Evolutionary conservation across 2,113 vertebrate species (phyloP).

Genomic region (Erythrolamprus reginae): DNA sequence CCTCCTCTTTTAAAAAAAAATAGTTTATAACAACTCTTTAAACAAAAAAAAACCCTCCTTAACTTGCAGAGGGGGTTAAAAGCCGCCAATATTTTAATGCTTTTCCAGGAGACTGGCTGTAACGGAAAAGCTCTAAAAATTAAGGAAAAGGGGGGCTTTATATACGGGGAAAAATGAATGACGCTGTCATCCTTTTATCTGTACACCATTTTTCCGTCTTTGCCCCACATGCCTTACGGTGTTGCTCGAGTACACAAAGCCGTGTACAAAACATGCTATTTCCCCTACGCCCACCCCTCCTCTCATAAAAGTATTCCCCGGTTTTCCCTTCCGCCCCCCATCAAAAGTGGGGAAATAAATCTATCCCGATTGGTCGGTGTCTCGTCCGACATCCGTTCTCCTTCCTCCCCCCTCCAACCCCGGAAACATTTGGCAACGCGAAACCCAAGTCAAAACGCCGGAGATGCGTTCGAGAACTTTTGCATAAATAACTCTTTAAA

Average conservation of each 20-base stretch:
- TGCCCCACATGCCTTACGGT: slow-evolving; percentile 70
- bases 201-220: slow-evolving; percentile 60
- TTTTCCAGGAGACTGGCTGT: slow-evolving; percentile 70
- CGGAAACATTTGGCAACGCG: slow-evolving; percentile 71
- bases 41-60: slow-evolving; percentile 58
- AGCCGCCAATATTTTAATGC: slow-evolving; percentile 67
- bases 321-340: slow-evolving; percentile 49
- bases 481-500: slow-evolving; percentile 93
- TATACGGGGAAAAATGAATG: slow-evolving; percentile 66
- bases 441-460: slow-evolving; percentile 71
- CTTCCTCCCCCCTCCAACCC: slow-evolving; percentile 22
- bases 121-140: slow-evolving; percentile 58
- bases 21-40: slow-evolving; percentile 67
- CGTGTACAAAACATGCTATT: slow-evolving; percentile 73
- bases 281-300: fast-evolving
- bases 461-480: slow-evolving; percentile 83
- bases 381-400: slow-evolving; percentile 65
- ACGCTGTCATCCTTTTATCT: slow-evolving; percentile 61
- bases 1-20: slow-evolving; percentile 37
- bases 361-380: slow-evolving; percentile 13
- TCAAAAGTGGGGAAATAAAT: neutral
- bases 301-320: slow-evolving; percentile 63
- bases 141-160: slow-evolving; percentile 65
- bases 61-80: slow-evolving; percentile 62
- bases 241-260: slow-evolving; percentile 68